phyloP scores from a whole-genome alignment of 2,113 vertebrate genomes.

The Bufo bufo region DNA sequence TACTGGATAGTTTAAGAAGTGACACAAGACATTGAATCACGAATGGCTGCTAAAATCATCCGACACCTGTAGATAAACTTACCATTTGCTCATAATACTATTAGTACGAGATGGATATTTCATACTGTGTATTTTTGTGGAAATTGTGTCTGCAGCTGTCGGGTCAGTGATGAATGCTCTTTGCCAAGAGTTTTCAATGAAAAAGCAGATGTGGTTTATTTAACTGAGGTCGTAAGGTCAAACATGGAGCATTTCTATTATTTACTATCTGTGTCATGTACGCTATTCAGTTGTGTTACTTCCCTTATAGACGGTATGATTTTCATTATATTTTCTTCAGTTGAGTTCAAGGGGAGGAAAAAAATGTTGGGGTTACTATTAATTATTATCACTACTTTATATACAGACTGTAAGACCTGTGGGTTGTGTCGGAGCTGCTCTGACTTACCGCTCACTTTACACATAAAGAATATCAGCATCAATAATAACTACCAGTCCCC shows the following conservation, averaged over 20 bases:
- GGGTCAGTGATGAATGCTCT: constrained; percentile 60
- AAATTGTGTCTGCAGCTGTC: constrained; percentile 69
- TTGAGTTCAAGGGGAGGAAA: background rate
- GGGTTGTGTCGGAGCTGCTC: background rate
- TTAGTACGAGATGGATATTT: constrained; percentile 44
- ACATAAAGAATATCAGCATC: too few relatives aligned
- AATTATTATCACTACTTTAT: background rate
- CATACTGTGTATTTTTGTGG: constrained; percentile 60
- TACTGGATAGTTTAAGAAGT: background rate
- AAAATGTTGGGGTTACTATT: background rate
- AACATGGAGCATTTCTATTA: constrained; percentile 68
- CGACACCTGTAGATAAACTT: constrained; percentile 35
- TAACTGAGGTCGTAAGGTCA: constrained; percentile 68
- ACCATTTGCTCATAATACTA: constrained; percentile 17
- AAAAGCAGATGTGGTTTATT: constrained; percentile 71
- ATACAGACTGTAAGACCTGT: background rate
- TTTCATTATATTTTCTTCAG: background rate
- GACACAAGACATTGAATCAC: background rate
- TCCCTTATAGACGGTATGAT: background rate
- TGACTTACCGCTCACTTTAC: background rate
- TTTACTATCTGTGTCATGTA: constrained; percentile 50
- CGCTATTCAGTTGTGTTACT: background rate
- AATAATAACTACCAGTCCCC: too few relatives aligned
- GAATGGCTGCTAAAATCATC: constrained; percentile 23
- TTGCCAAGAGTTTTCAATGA: constrained; percentile 69